phyloP scores from a whole-genome alignment of 2,888 invertebrate genomes.

The Diogma glabrata region DNA sequence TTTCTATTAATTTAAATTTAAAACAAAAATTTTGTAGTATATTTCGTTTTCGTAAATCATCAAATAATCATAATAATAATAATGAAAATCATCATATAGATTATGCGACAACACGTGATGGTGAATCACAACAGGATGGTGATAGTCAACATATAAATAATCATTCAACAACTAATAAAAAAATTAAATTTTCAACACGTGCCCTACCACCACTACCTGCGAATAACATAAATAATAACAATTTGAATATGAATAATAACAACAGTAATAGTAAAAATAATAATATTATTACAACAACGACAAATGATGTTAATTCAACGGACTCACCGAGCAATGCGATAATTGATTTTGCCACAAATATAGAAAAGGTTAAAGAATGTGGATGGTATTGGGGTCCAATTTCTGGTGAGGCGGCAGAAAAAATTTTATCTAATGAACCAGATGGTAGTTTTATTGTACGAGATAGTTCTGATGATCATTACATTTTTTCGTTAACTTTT shows the following conservation, averaged over 20 bases:
- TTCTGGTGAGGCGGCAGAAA: constrained; percentile 83
- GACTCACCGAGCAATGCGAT: constrained; percentile 24
- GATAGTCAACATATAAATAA: too few relatives aligned
- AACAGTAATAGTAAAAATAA: constrained; percentile 6
- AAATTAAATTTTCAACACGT: constrained; percentile 47
- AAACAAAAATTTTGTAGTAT: constrained; percentile 79
- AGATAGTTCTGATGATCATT: constrained; percentile 89
- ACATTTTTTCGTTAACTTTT: constrained; percentile 88
- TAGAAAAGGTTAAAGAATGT: constrained; percentile 88
- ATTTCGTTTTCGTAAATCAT: constrained; percentile 55
- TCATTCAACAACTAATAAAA: constrained; percentile 33
- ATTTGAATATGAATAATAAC: background rate
- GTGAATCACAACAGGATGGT: constrained; percentile 28
- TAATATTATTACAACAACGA: constrained; percentile 19
- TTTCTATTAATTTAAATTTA: constrained; percentile 55
- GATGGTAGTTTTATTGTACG: constrained; percentile 90
- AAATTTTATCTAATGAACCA: constrained; percentile 80
- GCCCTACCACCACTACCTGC: constrained; percentile 54
- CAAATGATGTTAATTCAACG: constrained; percentile 29
- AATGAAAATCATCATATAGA: constrained; percentile 26
- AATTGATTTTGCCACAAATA: constrained; percentile 83
- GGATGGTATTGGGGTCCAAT: constrained; percentile 96
- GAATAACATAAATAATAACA: background rate
- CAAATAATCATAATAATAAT: constrained; percentile 1
- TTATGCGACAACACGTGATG: background rate